Evolutionary conservation across 2,113 vertebrate species (phyloP).

Genomic region (Sinosuthora webbiana): DNA sequence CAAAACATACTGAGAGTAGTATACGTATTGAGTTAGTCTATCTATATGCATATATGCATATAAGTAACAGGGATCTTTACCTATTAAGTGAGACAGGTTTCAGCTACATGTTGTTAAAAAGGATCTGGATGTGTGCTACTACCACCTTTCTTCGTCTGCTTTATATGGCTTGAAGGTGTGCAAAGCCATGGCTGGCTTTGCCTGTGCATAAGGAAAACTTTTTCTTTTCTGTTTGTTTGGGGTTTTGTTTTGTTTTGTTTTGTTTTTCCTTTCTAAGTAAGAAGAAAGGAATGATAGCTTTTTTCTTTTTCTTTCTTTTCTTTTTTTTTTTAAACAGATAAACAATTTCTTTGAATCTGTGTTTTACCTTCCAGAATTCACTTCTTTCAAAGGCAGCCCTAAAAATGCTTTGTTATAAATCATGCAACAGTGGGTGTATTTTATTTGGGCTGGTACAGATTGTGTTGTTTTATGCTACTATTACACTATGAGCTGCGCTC

Average conservation of each 20-base stretch:
- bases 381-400: background rate
- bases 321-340: background rate
- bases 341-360: background rate
- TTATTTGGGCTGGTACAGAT: background rate
- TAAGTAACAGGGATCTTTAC: background rate
- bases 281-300: background rate
- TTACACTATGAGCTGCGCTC: background rate
- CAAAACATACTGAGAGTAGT: background rate
- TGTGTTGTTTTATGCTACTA: background rate
- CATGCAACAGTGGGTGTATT: background rate
- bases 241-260: too few species aligned
- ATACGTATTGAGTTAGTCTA: background rate
- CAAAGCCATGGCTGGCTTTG: background rate
- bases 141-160: background rate
- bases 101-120: background rate
- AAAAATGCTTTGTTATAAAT: background rate
- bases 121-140: background rate
- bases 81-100: background rate
- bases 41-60: background rate
- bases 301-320: background rate
- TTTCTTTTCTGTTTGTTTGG: too few species aligned
- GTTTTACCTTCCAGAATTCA: background rate
- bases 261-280: background rate
- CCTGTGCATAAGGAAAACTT: background rate
- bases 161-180: background rate